Conservation (phyloP, 2,888 invertebrate genomes). For the Alentia gelatinosa region DNA sequence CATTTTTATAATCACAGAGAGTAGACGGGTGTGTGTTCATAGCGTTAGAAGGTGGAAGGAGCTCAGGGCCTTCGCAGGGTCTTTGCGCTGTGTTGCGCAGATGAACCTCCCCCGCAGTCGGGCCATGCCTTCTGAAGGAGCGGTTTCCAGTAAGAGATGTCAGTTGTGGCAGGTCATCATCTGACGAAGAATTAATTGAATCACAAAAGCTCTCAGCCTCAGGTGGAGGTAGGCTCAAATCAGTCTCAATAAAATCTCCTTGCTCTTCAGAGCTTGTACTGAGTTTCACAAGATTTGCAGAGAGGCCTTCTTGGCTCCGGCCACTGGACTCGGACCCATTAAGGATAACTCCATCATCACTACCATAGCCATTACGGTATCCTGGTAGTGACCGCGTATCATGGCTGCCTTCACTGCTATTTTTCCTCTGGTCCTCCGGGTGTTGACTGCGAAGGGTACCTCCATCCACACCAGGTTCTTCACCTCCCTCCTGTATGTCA, state of each 20-base stretch:
- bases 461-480: neutral
- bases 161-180: constrained; percentile 16
- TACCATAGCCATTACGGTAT: neutral
- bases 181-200: neutral
- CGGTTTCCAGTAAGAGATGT: neutral
- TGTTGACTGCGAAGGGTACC: neutral
- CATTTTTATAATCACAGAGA: constrained; percentile 42
- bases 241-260: constrained; percentile 78
- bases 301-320: neutral
- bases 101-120: neutral
- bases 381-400: neutral
- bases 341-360: neutral
- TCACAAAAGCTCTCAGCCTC: neutral
- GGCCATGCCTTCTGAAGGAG: neutral
- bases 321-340: neutral
- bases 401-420: constrained; percentile 6
- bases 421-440: neutral
- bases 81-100: neutral
- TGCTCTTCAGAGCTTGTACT: constrained; percentile 69
- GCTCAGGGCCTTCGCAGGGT: neutral
- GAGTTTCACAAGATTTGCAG: neutral
- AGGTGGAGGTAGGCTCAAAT: constrained; percentile 63
- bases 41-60: neutral
- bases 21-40: neutral
- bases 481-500: neutral